These are phyloP conservation scores for Thyatira batis DNA, from an alignment of 2,888 invertebrate genomes.

Conservation along the genomic window DNA sequence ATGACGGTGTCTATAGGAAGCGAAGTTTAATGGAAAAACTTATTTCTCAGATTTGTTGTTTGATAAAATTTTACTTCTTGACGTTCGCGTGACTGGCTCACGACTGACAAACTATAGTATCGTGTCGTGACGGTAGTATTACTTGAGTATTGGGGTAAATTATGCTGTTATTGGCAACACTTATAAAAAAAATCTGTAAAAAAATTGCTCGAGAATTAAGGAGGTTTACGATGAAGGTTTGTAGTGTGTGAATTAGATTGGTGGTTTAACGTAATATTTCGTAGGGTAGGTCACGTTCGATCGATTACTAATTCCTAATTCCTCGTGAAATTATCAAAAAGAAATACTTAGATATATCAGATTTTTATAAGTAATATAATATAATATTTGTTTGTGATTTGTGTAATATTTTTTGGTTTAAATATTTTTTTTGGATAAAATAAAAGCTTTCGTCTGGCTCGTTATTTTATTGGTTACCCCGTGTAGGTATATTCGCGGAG, in stretches of 20 bases:
- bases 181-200: too few species aligned
- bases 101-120: not conserved
- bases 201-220: too few species aligned
- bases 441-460: not conserved
- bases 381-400: too few species aligned
- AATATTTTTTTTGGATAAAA: not conserved
- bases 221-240: too few species aligned
- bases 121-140: not conserved
- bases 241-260: too few species aligned
- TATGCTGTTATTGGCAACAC: not conserved
- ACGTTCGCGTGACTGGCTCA: not conserved
- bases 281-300: too few species aligned
- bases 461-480: not conserved
- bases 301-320: too few species aligned
- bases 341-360: too few species aligned
- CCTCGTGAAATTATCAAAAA: too few species aligned
- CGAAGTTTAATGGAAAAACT: not conserved
- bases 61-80: not conserved
- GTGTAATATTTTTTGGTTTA: not conserved
- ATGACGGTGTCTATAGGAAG: not conserved
- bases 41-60: not conserved
- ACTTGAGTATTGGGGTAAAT: not conserved
- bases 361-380: too few species aligned
- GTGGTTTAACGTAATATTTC: too few species aligned
- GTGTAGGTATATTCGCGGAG: slow-evolving; percentile 3